Evolutionary conservation across 2,113 vertebrate species (phyloP).

Genomic region (Cettia cetti): DNA sequence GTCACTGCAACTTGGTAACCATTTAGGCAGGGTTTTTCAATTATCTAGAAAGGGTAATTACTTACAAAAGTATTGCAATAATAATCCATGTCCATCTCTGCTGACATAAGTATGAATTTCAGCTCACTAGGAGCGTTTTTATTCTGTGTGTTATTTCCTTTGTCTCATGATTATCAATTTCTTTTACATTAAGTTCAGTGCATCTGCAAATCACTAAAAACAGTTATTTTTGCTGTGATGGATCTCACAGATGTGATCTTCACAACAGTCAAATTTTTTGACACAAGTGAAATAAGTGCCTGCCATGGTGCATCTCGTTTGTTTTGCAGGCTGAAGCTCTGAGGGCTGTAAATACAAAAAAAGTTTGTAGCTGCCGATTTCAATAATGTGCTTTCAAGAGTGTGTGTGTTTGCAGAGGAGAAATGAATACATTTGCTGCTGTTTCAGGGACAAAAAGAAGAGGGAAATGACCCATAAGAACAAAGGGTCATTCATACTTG

Average conservation of each 20-base stretch:
- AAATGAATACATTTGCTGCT: neutral
- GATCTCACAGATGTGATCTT: neutral
- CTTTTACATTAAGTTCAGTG: neutral
- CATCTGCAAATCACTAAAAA: neutral
- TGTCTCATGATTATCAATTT: neutral
- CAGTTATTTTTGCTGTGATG: neutral
- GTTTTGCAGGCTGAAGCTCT: neutral
- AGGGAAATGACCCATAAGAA: neutral
- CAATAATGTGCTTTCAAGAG: neutral
- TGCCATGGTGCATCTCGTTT: neutral
- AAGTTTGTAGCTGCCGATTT: neutral
- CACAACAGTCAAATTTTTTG: fast-evolving
- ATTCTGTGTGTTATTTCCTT: neutral
- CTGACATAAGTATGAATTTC: neutral
- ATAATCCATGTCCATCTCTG: neutral
- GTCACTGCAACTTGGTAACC: neutral
- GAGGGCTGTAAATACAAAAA: neutral
- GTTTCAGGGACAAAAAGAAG: neutral
- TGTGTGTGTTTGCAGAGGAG: neutral
- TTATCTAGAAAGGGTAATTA: neutral
- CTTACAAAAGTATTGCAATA: neutral
- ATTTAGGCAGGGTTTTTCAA: neutral
- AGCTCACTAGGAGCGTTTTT: neutral
- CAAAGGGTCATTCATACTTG: neutral
- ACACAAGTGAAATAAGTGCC: neutral